Conservation (phyloP, 2,797 vertebrate species). For the Ciconia nigra region DNA sequence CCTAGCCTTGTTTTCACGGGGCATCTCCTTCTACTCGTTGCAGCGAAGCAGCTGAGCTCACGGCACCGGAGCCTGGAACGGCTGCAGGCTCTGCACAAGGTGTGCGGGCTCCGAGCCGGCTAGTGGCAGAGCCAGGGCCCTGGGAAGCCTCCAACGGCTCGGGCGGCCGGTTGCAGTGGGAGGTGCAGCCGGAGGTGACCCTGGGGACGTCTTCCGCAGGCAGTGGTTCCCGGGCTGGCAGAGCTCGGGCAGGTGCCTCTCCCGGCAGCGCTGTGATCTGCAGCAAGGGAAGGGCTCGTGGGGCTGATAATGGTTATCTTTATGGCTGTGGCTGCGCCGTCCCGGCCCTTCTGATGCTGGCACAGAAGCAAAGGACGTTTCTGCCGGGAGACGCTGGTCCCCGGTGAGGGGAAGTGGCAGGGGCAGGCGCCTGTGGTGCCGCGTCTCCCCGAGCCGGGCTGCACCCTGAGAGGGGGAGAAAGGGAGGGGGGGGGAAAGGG, state of each 20-base stretch:
- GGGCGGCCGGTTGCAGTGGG: background rate
- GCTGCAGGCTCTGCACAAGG: background rate
- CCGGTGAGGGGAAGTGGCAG: background rate
- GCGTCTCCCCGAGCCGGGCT: too few relatives aligned
- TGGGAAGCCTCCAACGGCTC: background rate
- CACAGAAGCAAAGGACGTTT: background rate
- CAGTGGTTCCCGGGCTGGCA: background rate
- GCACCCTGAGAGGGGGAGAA: too few relatives aligned
- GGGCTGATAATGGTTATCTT: too few relatives aligned
- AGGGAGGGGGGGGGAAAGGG: too few relatives aligned
- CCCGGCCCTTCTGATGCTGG: background rate
- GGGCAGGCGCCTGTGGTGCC: background rate
- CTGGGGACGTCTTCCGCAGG: background rate
- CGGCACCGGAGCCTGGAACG: background rate
- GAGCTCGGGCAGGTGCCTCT: background rate
- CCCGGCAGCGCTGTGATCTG: background rate
- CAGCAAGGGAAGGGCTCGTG: background rate
- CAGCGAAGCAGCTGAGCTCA: background rate
- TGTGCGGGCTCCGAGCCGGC: background rate
- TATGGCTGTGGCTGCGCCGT: accelerated
- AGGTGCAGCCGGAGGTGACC: background rate
- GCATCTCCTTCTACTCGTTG: accelerated
- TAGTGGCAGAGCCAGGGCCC: too few relatives aligned
- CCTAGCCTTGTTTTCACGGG: background rate
- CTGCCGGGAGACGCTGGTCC: background rate